Percentiles rank a stretch among this genome's conserved stretches.
Conservation (phyloP, 2,888 invertebrate genomes). For the Matsumyia berberina region DNA sequence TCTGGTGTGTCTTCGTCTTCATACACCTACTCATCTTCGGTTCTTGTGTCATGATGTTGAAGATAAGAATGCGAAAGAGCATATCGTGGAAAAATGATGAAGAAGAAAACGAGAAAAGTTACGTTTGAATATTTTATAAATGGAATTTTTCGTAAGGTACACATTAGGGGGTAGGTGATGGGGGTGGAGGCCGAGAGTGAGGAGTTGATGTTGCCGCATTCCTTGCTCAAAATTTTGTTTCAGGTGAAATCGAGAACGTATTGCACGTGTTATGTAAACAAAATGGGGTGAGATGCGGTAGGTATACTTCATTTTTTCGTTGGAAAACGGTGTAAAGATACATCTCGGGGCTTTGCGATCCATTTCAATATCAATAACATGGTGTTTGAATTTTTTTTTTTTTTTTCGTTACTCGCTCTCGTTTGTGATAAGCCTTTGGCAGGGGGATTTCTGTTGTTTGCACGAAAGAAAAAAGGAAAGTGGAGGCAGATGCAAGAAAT, state of each 20-base stretch:
- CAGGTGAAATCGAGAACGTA: conserved; percentile 60
- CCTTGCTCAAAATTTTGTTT: conserved; percentile 13
- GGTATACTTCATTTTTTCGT: conserved; percentile 4
- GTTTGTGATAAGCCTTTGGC: background rate
- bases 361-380: conserved; percentile 70
- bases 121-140: conserved; percentile 73
- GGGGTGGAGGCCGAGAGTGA: conserved; percentile 1
- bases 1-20: conserved; percentile 13
- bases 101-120: conserved; percentile 47
- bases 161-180: conserved; percentile 35
- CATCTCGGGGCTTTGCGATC: conserved; percentile 29
- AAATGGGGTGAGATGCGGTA: conserved; percentile 6
- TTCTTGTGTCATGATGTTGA: conserved; percentile 24
- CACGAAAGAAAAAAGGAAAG: conserved; percentile 18
- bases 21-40: conserved; percentile 30
- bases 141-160: conserved; percentile 52
- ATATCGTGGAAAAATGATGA: conserved; percentile 37
- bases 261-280: conserved; percentile 64
- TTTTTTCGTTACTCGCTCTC: background rate
- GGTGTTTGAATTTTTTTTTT: conserved; percentile 35
- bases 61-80: conserved; percentile 43
- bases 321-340: conserved; percentile 9
- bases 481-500: background rate
- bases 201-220: background rate
- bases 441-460: background rate